A percentile compares a stretch with the other conserved stretches of the same genome.
phyloP scores from a whole-genome alignment of 2,113 vertebrate species.

The Datnioides undecimradiatus region DNA sequence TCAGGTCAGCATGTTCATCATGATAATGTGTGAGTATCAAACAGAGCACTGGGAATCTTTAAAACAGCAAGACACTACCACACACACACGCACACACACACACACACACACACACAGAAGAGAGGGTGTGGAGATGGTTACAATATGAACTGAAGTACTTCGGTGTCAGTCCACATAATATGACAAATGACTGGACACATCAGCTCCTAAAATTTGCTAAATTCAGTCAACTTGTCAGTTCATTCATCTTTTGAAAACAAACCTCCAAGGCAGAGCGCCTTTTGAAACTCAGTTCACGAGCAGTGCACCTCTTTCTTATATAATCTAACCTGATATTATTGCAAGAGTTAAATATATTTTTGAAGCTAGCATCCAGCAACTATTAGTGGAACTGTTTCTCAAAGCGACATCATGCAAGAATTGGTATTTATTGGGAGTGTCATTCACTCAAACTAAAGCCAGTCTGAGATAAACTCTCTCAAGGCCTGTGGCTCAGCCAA shows the following conservation, averaged over 20 bases:
- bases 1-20: slow-evolving; percentile 43
- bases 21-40: slow-evolving; percentile 41
- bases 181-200: no score
- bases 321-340: neutral
- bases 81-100: neutral
- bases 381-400: neutral
- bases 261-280: neutral
- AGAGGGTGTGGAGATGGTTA: neutral
- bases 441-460: no score
- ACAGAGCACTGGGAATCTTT: slow-evolving; percentile 9
- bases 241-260: neutral
- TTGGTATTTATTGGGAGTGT: no score
- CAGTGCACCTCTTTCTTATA: no score
- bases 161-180: no score
- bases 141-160: neutral
- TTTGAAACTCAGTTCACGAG: neutral
- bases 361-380: neutral
- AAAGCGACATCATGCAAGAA: no score
- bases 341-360: neutral
- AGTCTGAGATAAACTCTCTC: no score
- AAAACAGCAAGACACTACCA: neutral
- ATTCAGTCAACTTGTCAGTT: no score
- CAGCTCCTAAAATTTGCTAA: neutral
- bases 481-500: no score
- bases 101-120: neutral